Base-by-base conservation (phyloP, 2,888 invertebrate species). In the Ethmia dodecea region DNA sequence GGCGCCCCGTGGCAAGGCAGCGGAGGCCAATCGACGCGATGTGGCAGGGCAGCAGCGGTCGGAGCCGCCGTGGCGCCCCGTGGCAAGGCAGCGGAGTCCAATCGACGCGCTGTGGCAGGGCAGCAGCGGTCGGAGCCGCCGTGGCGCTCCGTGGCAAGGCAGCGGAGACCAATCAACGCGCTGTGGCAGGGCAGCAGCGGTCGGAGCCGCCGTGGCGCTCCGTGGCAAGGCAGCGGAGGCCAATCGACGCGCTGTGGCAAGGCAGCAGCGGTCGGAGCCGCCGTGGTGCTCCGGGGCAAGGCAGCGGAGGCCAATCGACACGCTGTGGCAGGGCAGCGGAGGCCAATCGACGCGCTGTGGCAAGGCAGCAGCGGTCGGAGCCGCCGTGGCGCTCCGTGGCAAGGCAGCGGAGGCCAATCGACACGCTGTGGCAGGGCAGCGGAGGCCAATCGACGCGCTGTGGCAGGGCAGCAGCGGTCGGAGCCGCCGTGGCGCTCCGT, bases 181-280 rank as follows among this genome's bases (percentile, higher is more conserved):
- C 29, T 16, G 34, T 33, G 31, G 26, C 35, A 34, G 30, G 40
- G 33, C 42, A 38, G 33, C 39, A 38, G 40, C 33, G 33, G 28
- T 14, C n/a, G 9, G 22, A 22, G 9, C n/a, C 3, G 1, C 26
- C 18, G 5, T 5, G 8, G 26, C 5, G 6, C 13, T 2, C 5
- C 18, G 18, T 18, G 26, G 9, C n/a, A 25, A 20, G 30, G 14
- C 28, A 28, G 38, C 36, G 32, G 37, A 24, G 33, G 33, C 28
- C 33, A 18, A 15, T 38, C 37, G 37, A 32, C 31, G 28, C 27
- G 20, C 37, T 30, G 31, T 27, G 34, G 27, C 31, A 13, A 11
- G 33, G 29, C 42, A 37, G 38, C 38, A 15, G 37, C 31, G 36
- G 20, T 4, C 11, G 12, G 22, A 22, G 14, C 1, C n/a, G 12